Base-by-base conservation (phyloP, 2,888 invertebrate species). In the Colostygia pectinataria region DNA sequence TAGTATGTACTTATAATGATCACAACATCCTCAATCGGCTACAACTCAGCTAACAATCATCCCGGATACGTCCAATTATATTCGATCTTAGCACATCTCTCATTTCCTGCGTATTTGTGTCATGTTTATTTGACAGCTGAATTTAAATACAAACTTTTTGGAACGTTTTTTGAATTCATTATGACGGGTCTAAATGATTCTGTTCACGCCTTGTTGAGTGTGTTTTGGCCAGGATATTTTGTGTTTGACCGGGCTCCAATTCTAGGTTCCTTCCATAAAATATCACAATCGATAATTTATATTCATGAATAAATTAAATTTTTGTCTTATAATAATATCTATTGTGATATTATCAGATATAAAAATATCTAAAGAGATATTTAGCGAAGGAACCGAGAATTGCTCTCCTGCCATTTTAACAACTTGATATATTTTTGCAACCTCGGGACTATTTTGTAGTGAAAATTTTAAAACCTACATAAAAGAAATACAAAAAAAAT, bases 51-150 rank as follows among this genome's bases (percentile, higher is more conserved):
- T 52, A 55, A 57, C 53, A 59, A 55, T 59, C 47, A 58, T 45
- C 28, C 53, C 59, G 65, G 65, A 63, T 53, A 47, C 43, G 10
- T 37, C 51, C 59, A 63, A 65, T 65, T 62, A 56, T 55, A 40
- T 55, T 61, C 59, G 49, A 59, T 63, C 52, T 61, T 58, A 57
- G 51, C 52, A 58, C 55, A 58, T 56, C 40, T 55, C 39, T 32
- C 42, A 49, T 47, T 61, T 63, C 63, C 60, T 49, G 59, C 36
- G 31, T 41, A 40, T 43, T 55, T 50, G 37, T 56, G 53, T 55
- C 57, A 50, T 57, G 55, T 54, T 58, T 50, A 36, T 53, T 45
- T 53, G 51, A 50, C 50, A 50, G 49, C 24, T 52, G 44, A 46
- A 48, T 45, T 38, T 48, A 48, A 34, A n/a, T n/a, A n/a, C n/a